Percentiles rank a stretch among this genome's conserved stretches.
phyloP scores from a whole-genome alignment of 2,797 vertebrate genomes.

The Molossus molossus region DNA sequence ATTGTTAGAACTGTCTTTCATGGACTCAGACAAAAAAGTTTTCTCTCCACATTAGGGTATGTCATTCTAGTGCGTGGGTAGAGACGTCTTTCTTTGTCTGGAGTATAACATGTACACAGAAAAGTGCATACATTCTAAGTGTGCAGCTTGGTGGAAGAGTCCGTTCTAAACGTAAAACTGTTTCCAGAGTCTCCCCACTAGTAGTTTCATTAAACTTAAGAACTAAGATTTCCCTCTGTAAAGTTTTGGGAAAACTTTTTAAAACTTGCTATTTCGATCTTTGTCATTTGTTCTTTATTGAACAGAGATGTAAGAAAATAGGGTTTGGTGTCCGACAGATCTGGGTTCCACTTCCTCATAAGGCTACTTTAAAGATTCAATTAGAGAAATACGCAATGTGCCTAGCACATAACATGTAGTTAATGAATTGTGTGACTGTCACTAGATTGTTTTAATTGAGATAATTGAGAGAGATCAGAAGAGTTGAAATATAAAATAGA shows the following conservation, averaged over 20 bases:
- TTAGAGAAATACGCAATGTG: neutral
- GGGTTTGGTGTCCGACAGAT: slow-evolving; percentile 39
- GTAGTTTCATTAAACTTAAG: neutral
- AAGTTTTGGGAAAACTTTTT: neutral
- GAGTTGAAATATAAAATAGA: slow-evolving; percentile 5
- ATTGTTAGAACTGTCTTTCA: slow-evolving; percentile 29
- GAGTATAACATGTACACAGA: neutral
- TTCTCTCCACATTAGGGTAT: neutral
- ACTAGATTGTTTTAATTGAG: slow-evolving; percentile 15
- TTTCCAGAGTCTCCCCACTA: neutral
- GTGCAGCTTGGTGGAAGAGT: neutral
- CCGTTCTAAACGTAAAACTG: neutral
- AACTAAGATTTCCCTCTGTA: neutral
- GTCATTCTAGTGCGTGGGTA: neutral
- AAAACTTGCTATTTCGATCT: neutral
- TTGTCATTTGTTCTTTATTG: slow-evolving; percentile 48
- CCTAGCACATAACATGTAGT: slow-evolving; percentile 7
- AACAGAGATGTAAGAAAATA: slow-evolving; percentile 45
- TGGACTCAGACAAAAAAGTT: neutral
- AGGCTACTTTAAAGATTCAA: neutral
- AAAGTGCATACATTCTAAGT: neutral
- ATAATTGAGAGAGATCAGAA: neutral
- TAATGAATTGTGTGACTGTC: neutral
- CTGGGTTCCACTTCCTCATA: slow-evolving; percentile 63
- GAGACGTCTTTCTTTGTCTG: neutral